Evolutionary conservation across 35 echinoderm and acorn worm genomes (phyloP), one percentile per base, ranked within the genome.

Genomic region (Ptychodera flava): DNA sequence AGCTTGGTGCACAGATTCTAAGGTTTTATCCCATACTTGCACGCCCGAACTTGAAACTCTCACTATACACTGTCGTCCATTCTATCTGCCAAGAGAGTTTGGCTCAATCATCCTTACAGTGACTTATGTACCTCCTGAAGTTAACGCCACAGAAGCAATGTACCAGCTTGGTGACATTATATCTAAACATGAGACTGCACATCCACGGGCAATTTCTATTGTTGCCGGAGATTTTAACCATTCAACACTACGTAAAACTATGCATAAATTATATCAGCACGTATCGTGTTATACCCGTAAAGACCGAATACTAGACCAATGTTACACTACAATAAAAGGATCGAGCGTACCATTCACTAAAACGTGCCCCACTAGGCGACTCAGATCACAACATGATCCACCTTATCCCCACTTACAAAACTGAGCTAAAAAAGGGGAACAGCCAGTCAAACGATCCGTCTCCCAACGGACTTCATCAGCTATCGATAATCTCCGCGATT

Each of bases 361-460:
- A 83, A 36, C 35, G 82, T 37, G 33, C 82, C 33, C 82, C 82
- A 2, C 82, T 83, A n/a, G 82, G 82, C 12, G 82, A 83, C 33
- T 83, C 82, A 14, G 82, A 83, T 35, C 82, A 83, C 37, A 83
- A 83, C 35, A 35, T 83, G 82, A 36, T 83, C 16, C 37, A 83
- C 35, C 82, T 83, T 0, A 82, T 82, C 37, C 87, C 87, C 0
- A 1, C 79, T 30, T 88, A 88, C 79, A 79, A 36, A 1, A 32
- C 37, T 28, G 36, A 88, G 33, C 36, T 88, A 35, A 64, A 88
- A n/a, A n/a, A n/a, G 31, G 79, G 32, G 87, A 82, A 1, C 35
- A 81, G 35, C 34, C 38, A 14, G 80, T 16, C 37, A 45, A 30
- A 10, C 0, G 10, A 36, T 31, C 31, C 1, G 36, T 88, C 35